These are phyloP conservation scores for Piaya cayana DNA, from an alignment of 2,113 vertebrate genomes.

Conservation along the genomic window DNA sequence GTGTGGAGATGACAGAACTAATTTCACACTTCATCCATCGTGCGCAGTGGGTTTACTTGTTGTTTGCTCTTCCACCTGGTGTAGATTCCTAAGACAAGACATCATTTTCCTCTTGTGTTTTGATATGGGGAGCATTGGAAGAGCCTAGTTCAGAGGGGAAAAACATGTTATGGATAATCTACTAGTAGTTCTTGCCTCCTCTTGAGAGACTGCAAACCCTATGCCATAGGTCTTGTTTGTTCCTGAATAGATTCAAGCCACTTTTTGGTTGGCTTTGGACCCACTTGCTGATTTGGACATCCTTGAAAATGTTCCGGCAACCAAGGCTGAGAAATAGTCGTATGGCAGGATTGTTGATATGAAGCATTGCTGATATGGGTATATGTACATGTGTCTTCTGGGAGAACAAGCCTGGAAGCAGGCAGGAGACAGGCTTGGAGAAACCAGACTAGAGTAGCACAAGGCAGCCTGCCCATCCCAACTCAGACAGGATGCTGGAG, in stretches of 20 bases:
- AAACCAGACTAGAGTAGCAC: neutral
- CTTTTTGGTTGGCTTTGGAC: neutral
- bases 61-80: slow-evolving; percentile 40
- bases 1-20: slow-evolving; percentile 35
- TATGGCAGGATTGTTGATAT: neutral
- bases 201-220: neutral
- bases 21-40: slow-evolving; percentile 52
- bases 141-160: neutral
- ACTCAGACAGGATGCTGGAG: neutral
- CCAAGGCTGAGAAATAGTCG: neutral
- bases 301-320: neutral
- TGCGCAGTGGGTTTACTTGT: neutral
- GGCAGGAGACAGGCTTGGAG: neutral
- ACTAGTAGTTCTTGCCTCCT: neutral
- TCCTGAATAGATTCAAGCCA: neutral
- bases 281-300: neutral
- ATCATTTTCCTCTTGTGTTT: neutral
- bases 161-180: accelerated
- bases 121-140: accelerated
- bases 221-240: neutral
- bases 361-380: neutral
- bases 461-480: neutral
- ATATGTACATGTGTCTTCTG: neutral
- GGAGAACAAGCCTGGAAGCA: neutral
- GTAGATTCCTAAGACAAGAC: neutral